Percentiles rank a stretch among this genome's conserved stretches.
phyloP scores from a whole-genome alignment of 2,888 invertebrate species.

The Cheilosia vernalis region DNA sequence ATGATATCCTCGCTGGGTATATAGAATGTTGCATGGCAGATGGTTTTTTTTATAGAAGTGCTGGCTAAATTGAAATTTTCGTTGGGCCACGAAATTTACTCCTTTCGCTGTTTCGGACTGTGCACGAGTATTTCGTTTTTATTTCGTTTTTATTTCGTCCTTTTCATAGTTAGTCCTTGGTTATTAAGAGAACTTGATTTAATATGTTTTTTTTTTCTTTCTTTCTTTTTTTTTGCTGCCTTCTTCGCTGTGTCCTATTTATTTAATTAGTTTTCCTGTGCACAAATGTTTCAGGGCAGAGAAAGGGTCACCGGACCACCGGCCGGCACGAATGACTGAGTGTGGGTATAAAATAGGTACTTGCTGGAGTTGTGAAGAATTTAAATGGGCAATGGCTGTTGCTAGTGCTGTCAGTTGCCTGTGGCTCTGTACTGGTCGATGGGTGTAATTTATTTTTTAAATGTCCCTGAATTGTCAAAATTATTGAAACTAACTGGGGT shows the following conservation, averaged over 20 bases:
- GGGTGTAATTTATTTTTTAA: conserved; percentile 64
- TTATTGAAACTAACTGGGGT: conserved; percentile 50
- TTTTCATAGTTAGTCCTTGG: conserved; percentile 71
- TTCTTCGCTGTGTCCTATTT: conserved; percentile 72
- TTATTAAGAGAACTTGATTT: conserved; percentile 75
- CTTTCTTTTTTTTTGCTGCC: conserved; percentile 30
- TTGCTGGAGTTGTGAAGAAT: conserved; percentile 27
- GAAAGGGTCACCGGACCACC: conserved; percentile 49
- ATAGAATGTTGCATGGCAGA: conserved; percentile 59
- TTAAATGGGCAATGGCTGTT: conserved; percentile 22
- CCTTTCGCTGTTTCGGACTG: conserved; percentile 30
- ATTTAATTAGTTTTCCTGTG: conserved; percentile 75
- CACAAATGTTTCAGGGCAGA: conserved; percentile 59
- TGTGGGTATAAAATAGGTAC: background rate
- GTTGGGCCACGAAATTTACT: conserved; percentile 52
- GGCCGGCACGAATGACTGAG: conserved; percentile 7
- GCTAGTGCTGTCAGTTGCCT: too few species aligned
- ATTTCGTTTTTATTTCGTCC: conserved; percentile 17
- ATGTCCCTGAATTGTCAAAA: conserved; percentile 51
- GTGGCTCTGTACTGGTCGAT: background rate
- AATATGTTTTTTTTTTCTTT: conserved; percentile 57
- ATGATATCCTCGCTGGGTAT: conserved; percentile 65
- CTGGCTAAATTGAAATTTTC: conserved; percentile 72
- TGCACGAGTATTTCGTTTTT: conserved; percentile 1
- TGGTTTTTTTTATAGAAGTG: conserved; percentile 65